Percentiles rank a stretch among this genome's conserved stretches.
Evolutionary conservation across 1,140 invertebrate species (phyloP).

Genomic region (Zophobas morio): DNA sequence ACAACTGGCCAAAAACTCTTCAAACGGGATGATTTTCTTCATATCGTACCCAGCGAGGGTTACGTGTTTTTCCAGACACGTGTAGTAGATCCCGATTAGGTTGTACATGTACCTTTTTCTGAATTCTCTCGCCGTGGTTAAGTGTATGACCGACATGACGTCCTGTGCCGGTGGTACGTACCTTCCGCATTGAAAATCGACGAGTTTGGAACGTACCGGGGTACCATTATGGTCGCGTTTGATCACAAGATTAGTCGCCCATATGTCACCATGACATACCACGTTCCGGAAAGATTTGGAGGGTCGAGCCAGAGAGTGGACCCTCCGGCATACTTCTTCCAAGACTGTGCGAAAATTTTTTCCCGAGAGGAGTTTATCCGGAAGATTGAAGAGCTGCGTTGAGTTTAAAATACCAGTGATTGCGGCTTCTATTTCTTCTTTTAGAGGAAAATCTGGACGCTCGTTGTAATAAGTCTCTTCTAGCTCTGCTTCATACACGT

Average conservation of each 20-base stretch:
- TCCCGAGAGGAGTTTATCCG: slow-evolving; percentile 40
- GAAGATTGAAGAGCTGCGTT: slow-evolving; percentile 45
- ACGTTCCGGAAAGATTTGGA: slow-evolving; percentile 61
- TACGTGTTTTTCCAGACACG: slow-evolving; percentile 52
- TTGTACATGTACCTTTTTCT: slow-evolving; percentile 56
- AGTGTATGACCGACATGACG: slow-evolving; percentile 66
- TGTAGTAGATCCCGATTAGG: slow-evolving; percentile 58
- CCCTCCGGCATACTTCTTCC: slow-evolving; percentile 24
- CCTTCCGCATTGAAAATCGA: slow-evolving; percentile 68
- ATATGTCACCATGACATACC: slow-evolving; percentile 68
- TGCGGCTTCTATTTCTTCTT: slow-evolving; percentile 41
- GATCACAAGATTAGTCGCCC: slow-evolving; percentile 69
- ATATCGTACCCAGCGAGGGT: slow-evolving; percentile 47
- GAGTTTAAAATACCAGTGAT: slow-evolving; percentile 45
- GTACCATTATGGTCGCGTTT: slow-evolving; percentile 61
- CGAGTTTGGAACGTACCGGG: slow-evolving; percentile 65
- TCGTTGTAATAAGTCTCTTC: slow-evolving; percentile 55
- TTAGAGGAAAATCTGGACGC: slow-evolving; percentile 32
- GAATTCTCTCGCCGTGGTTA: slow-evolving; percentile 66
- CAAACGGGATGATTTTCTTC: slow-evolving; percentile 51
- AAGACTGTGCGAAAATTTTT: slow-evolving; percentile 43
- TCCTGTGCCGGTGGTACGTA: slow-evolving; percentile 69
- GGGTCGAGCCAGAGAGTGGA: slow-evolving; percentile 52
- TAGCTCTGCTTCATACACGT: slow-evolving; percentile 52
- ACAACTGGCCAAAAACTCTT: slow-evolving; percentile 58